Evolutionary conservation across 1,140 invertebrate species (phyloP).

Genomic region (Aphelenchoides avenae): DNA sequence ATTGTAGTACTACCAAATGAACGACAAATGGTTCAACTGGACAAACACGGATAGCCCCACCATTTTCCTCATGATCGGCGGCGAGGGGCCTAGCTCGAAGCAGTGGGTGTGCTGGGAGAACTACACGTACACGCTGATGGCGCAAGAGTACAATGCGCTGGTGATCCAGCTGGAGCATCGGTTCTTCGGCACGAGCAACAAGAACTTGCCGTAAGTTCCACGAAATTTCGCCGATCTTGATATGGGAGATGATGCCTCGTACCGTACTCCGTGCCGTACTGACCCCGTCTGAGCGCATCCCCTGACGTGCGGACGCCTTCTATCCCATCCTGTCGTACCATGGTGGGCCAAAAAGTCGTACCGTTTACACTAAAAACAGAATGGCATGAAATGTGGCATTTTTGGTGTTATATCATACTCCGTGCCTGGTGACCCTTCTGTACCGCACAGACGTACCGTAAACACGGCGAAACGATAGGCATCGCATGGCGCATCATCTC

Average conservation of each 20-base stretch:
- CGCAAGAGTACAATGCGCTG: constrained; percentile 25
- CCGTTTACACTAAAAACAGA: no score
- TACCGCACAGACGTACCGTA: background rate
- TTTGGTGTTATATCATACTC: no score
- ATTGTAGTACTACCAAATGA: background rate
- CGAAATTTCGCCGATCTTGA: no score
- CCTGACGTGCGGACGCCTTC: background rate
- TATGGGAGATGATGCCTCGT: no score
- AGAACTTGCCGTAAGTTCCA: no score
- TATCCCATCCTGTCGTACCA: constrained; percentile 2
- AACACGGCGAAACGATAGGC: no score
- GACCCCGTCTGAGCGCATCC: no score
- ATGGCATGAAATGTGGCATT: no score
- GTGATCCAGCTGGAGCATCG: constrained; percentile 33
- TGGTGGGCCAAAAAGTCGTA: no score
- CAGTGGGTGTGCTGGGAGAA: constrained; percentile 13
- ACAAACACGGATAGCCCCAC: constrained; percentile 6
- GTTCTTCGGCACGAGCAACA: constrained; percentile 27
- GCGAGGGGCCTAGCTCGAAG: constrained; percentile 15
- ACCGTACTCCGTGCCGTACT: no score
- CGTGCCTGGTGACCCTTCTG: constrained; percentile 5
- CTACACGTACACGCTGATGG: constrained; percentile 29
- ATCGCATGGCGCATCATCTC: no score
- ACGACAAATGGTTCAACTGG: background rate
- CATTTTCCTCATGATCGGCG: constrained; percentile 35